Conservation (phyloP, 2,113 vertebrate species). For the Nannospalax galili region DNA sequence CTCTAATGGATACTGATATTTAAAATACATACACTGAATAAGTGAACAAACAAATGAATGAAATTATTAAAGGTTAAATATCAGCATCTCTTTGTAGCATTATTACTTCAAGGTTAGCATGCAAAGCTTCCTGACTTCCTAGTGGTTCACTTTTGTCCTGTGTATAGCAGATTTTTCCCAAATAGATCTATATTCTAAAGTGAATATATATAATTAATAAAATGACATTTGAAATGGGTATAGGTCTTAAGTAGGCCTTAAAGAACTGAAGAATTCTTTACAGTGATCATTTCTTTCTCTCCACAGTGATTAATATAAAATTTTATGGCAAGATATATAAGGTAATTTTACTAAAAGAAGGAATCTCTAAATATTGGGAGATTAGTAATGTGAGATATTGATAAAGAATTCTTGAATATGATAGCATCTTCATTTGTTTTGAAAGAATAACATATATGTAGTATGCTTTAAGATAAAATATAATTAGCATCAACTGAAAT, state of each 20-base stretch:
- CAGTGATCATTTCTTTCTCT: neutral
- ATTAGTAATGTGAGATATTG: neutral
- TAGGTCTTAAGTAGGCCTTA: neutral
- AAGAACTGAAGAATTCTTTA: neutral
- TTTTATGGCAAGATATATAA: neutral
- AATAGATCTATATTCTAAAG: neutral
- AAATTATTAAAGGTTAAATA: constrained; percentile 23
- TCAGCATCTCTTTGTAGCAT: neutral
- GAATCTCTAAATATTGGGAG: neutral
- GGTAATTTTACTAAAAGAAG: neutral
- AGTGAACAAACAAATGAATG: neutral
- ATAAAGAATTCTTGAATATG: neutral
- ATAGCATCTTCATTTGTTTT: neutral
- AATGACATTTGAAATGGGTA: neutral
- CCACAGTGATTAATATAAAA: constrained; percentile 13
- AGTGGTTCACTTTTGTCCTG: neutral
- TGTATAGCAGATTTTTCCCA: neutral
- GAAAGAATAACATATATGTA: neutral
- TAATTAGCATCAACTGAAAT: neutral
- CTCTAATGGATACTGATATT: neutral
- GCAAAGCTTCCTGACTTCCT: neutral
- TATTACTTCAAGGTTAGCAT: constrained; percentile 26
- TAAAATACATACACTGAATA: neutral
- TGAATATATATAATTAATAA: neutral
- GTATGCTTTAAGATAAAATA: neutral